phyloP scores from a whole-genome alignment of 2,113 vertebrate species.

The Cephalopterus ornatus region DNA sequence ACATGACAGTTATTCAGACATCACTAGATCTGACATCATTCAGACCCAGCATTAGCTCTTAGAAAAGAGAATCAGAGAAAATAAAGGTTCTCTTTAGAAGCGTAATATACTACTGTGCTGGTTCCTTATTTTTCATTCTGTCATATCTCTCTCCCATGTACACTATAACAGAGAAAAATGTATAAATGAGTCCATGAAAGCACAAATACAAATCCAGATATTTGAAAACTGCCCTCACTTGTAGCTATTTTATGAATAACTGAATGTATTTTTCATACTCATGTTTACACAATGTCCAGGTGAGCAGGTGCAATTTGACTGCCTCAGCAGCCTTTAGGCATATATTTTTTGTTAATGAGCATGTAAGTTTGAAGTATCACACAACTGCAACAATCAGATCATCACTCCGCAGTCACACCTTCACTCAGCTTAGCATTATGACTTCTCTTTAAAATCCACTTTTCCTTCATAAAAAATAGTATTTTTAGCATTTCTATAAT shows the following conservation, averaged over 20 bases:
- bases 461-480: not conserved
- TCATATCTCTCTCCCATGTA: not conserved
- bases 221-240: not conserved
- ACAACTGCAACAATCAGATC: not conserved
- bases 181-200: not conserved
- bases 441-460: not conserved
- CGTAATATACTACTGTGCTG: not conserved
- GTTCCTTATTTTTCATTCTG: not conserved
- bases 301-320: not conserved
- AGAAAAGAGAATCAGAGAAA: not conserved
- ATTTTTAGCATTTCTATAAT: not conserved
- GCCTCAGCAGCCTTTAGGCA: not conserved
- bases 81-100: not conserved
- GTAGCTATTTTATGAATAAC: not conserved
- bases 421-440: not conserved
- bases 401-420: not conserved
- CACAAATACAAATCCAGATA: not conserved
- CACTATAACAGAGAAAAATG: not conserved
- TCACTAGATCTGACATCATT: not conserved
- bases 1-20: not conserved
- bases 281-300: not conserved
- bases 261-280: not conserved
- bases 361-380: not conserved
- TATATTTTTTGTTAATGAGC: not conserved
- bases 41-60: not conserved